Base-by-base conservation (phyloP, 2,113 vertebrate species). In the Dendropsophus ebraccatus region DNA sequence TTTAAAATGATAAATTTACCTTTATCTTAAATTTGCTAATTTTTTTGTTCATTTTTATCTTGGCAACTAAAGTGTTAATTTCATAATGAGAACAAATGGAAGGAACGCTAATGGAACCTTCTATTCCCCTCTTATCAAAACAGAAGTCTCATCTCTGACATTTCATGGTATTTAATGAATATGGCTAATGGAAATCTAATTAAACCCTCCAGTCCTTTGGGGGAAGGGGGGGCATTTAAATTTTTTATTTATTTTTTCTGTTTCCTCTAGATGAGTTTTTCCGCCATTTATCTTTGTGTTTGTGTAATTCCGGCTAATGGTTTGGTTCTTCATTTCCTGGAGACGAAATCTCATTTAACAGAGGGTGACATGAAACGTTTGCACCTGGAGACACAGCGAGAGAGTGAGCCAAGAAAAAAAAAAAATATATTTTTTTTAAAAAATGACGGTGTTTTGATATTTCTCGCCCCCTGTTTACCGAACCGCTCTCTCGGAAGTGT, bases 101-200 rank as follows among this genome's bases (percentile, higher is more conserved):
- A 45, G 35, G 17, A 69, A 10, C 30, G 13, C 32, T 80, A 80
- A 80, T 80, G 76, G 75, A 56, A 23, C 8, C 76, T 49, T 69
- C 67, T 80, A 56, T 72, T 58, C 69, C 81, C 81, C 25, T 72
- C 81, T 83, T 86, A 41, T 70, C 84, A 67, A 56, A 86, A 86
- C 84, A 86, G 45, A 23, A 56, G 62, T 5, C 75, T 79, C 50
- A 8, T 35, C 30, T 21, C 84, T 86, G 84, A 86, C 84, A 86
- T 86, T 86, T 86, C 19, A 13, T 52, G 75, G 32, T 77, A 80
- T 86, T 86, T 86, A 79, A 80, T 80, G 76, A 86, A 86, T 60
- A 70, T 47, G 62, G 47, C 62, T 86, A 86, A 80, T 86, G 84
- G 84, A 86, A 80, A 86, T 16, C 84, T 80, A 80, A 86, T 86